Evolutionary conservation across 1,140 invertebrate species (phyloP), one percentile per base, ranked within the genome.

Genomic region (Babylonia areolata): DNA sequence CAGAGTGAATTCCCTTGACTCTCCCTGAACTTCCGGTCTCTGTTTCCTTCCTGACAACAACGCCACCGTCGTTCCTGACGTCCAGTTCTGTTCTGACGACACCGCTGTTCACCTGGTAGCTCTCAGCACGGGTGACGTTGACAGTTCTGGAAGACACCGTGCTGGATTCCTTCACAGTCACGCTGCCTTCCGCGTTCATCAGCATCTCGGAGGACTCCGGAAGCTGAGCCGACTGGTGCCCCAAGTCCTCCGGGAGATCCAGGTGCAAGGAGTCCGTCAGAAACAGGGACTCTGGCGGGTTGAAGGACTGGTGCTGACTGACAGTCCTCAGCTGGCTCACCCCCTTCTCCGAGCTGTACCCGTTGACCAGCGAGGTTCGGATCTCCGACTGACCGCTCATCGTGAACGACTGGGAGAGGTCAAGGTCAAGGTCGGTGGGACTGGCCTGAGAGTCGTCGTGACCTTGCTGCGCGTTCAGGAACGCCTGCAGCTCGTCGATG

Each of bases 401-500:
- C 5, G 35, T 75, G 12, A 37, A 37, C 28, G 64, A 42, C 12
- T 42, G 58, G 35, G 58, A 71, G 9, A 84, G 82, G 69, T 84
- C 82, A 46, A 84, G 64, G 64, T 84, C 82, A 1, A 51, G 5
- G 35, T 35, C 42, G 3, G 54, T 28, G 54, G 46, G 54, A 33
- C 31, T 28, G 81, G 64, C 28, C 33, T 23, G 40, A 9, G 42
- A 51, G 69, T 84, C 82, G 33, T 84, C 82, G 1, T 35, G 58
- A 69, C 40, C 75, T 28, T 84, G 82, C 69, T 84, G 82, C 23
- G 35, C 5, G 69, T 84, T 84, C 37, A 84, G 40, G 39, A 84
- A 84, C 2, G 58, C 82, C 64, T 84, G 82, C 33, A 84, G 82
- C 5, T 84, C 82, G 40, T 84, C 40, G 28, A 84, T 84, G 37